Evolutionary conservation across 2,888 invertebrate species (phyloP).

Genomic region (Galerucella nymphaeae): DNA sequence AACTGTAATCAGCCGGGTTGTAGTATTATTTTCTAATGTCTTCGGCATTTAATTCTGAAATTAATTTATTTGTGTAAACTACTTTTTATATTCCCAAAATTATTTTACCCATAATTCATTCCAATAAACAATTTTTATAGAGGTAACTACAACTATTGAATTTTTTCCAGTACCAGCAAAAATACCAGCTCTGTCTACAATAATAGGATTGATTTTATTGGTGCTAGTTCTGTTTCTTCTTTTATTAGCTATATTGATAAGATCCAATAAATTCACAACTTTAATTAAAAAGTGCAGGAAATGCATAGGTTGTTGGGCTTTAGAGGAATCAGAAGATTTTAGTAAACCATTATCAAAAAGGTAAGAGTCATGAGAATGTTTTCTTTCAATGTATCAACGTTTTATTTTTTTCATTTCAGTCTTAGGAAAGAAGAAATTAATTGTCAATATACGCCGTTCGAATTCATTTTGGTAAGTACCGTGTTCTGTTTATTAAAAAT

Average conservation of each 20-base stretch:
- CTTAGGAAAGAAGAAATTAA: slow-evolving; percentile 43
- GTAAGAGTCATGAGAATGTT: slow-evolving; percentile 3
- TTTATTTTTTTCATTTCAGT: slow-evolving; percentile 23
- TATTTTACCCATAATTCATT: too few relatives aligned
- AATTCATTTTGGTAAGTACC: slow-evolving; percentile 38
- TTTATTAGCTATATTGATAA: background rate
- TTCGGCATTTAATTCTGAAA: too few relatives aligned
- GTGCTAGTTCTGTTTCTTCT: background rate
- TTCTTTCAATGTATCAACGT: background rate
- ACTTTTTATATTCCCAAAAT: too few relatives aligned
- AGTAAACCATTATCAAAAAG: slow-evolving; percentile 12
- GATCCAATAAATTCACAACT: background rate
- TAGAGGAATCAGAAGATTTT: background rate
- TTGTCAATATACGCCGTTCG: slow-evolving; percentile 48
- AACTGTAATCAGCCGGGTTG: background rate
- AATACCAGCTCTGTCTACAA: background rate
- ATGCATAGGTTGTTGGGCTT: background rate
- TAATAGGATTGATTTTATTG: slow-evolving; percentile 2
- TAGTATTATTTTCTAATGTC: background rate
- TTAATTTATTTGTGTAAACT: too few relatives aligned
- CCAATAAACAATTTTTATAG: background rate
- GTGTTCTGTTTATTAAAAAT: background rate
- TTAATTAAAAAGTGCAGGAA: slow-evolving; percentile 9
- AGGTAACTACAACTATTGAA: background rate
- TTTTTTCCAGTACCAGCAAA: slow-evolving; percentile 3